Conservation (phyloP, 2,888 invertebrate genomes). For the Dryocosmus kuriphilus region DNA sequence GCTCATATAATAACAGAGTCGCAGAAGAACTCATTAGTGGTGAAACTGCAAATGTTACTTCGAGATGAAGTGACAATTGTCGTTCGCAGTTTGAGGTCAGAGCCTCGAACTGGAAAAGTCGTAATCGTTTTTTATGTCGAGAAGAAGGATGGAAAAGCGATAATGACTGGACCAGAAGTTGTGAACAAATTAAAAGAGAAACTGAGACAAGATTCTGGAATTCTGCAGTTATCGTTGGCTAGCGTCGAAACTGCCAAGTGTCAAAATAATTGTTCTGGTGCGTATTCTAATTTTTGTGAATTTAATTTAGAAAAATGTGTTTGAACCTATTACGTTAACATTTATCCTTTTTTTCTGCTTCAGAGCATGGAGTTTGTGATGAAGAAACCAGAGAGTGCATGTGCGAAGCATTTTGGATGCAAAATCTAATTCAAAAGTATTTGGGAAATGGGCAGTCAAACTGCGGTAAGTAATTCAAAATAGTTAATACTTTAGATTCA, state of each 20-base stretch:
- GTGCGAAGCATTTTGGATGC: constrained; percentile 98
- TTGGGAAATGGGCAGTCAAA: constrained; percentile 86
- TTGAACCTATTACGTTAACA: not conserved
- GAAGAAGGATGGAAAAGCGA: constrained; percentile 78
- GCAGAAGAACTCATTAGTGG: constrained; percentile 87
- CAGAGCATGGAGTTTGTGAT: constrained; percentile 91
- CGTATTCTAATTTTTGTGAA: not conserved
- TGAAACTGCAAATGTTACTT: constrained; percentile 89
- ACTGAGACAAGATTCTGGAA: constrained; percentile 84
- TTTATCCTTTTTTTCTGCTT: constrained; percentile 46
- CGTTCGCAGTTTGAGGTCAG: constrained; percentile 78
- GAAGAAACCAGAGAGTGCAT: constrained; percentile 89
- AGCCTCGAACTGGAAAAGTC: constrained; percentile 79
- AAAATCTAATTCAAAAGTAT: constrained; percentile 85
- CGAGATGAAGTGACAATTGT: constrained; percentile 83
- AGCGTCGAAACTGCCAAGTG: constrained; percentile 91
- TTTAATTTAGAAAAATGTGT: not conserved
- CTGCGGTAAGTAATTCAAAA: constrained; percentile 82
- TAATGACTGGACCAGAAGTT: constrained; percentile 82
- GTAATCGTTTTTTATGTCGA: constrained; percentile 85
- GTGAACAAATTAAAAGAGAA: constrained; percentile 84
- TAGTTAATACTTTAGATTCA: not conserved
- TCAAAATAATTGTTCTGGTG: constrained; percentile 93
- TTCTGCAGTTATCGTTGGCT: constrained; percentile 86
- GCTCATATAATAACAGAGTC: constrained; percentile 84